Evolutionary conservation across 1,140 invertebrate genomes (phyloP).

Genomic region (Nylanderia fulva): DNA sequence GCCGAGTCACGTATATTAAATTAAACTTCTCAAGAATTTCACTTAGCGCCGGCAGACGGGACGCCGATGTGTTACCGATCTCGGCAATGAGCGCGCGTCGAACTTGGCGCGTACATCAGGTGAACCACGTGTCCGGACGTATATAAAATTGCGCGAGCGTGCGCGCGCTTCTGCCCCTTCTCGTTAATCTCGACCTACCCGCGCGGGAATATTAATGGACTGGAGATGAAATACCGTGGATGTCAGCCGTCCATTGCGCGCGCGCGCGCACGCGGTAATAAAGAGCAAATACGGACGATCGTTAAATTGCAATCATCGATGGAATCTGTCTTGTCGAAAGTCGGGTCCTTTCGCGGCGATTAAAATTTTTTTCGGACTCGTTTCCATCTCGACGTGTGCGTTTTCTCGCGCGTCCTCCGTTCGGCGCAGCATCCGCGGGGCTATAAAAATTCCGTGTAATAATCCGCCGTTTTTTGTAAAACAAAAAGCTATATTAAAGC

Average conservation of each 20-base stretch:
- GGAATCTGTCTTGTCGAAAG: neutral
- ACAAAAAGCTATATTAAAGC: conserved; percentile 2
- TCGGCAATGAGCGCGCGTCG: conserved; percentile 48
- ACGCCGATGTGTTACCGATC: conserved; percentile 79
- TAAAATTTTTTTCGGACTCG: neutral
- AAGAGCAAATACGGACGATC: conserved; percentile 58
- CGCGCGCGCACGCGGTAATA: conserved; percentile 57
- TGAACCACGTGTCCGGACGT: conserved; percentile 50
- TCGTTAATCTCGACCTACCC: too few species aligned
- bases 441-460: neutral
- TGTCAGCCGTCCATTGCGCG: conserved; percentile 18
- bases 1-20: conserved; percentile 77
- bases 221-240: conserved; percentile 72
- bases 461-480: too few species aligned
- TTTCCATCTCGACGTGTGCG: neutral
- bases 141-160: conserved; percentile 53
- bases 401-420: neutral
- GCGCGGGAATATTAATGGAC: conserved; percentile 74
- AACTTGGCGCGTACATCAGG: conserved; percentile 75
- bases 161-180: neutral
- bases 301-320: conserved; percentile 62
- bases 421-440: too few species aligned
- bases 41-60: conserved; percentile 73
- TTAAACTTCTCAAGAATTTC: conserved; percentile 81
- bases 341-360: neutral